Evolutionary conservation across 2,797 vertebrate species (phyloP).

Genomic region (Enteromius afrohamiltoni): DNA sequence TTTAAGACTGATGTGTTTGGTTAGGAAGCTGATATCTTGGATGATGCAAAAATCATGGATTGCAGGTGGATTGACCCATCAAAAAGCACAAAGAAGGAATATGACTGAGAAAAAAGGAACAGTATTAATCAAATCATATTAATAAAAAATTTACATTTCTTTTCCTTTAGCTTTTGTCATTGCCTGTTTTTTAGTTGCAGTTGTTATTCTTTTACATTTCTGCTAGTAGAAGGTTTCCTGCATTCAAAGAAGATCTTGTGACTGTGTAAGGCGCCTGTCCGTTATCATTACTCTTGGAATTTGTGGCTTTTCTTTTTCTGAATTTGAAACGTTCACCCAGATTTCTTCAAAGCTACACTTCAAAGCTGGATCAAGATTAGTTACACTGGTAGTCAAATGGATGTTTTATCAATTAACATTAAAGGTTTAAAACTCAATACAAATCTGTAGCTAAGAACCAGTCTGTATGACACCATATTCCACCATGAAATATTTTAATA

Average conservation of each 20-base stretch:
- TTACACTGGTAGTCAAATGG: constrained; percentile 10
- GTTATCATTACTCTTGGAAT: constrained; percentile 18
- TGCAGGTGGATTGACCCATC: not conserved
- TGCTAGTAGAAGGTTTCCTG: not conserved
- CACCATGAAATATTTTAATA: not conserved
- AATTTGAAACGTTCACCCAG: not conserved
- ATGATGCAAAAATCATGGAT: not conserved
- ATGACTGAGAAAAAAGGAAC: not conserved
- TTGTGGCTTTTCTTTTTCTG: constrained; percentile 18
- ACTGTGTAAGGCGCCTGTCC: not conserved
- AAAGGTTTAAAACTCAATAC: not conserved
- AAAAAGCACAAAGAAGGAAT: not conserved
- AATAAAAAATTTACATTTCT: not conserved
- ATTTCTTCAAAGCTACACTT: constrained; percentile 20
- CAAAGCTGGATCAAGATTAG: not conserved
- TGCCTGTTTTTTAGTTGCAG: not conserved
- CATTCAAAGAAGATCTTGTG: not conserved
- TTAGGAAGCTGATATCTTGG: not conserved
- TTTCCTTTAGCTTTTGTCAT: not conserved
- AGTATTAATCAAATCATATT: not conserved
- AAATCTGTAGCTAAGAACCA: constrained; percentile 6
- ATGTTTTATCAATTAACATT: not conserved
- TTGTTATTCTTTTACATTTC: not conserved
- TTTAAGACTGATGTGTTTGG: not conserved
- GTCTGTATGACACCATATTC: not conserved